Base-by-base conservation (phyloP, 2,113 vertebrate species). In the Myotis davidii region DNA sequence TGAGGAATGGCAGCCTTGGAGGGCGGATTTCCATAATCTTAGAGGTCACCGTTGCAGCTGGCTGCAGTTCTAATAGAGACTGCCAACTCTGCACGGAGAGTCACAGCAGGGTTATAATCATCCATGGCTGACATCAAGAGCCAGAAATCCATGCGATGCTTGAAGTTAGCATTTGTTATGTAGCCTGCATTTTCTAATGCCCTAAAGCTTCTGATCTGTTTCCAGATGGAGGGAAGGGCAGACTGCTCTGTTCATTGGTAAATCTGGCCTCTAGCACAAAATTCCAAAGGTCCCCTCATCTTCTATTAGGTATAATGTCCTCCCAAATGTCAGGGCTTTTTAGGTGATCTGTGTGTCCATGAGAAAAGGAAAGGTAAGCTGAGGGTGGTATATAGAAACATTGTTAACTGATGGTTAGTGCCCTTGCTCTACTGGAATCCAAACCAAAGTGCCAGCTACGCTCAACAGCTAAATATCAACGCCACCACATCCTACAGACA, bases 151-250 rank as follows among this genome's bases (percentile, higher is more conserved):
- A 14, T 1, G 34, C 70, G 72, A 90, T 42, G 37, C 86, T 29
- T 61, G 56, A 79, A 59, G 64, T 72, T 69, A 27, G 77, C 69
- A 50, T 56, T 32, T 8, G 5, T 70, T 76, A 23, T 0, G 17
- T 32, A 54, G 70, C 48, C 82, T 48, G 52, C 20, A 45, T 78
- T 85, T 85, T 77, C 78, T 67, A 84, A 64, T 18, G 48, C 56
- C 39, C 83, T 65, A 54, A 65, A 90, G 59, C 65, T 89, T 94
- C 91, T 94, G 93, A 48, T 61, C 37, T 73, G 73, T 73, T 82
- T 95, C 94, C 61, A 94, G 21, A 0, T 37, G 83, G 59, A 90
- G 20, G 83, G 29, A 73, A 67, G 56, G 11, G 73, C 3, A 78
- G 82, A 42, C 42, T 18, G 37, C 86, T 84, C 72, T 18, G 5